Percentiles rank a stretch among this genome's conserved stretches.
These are phyloP conservation scores for Myotis brandtii DNA, from an alignment of 2,113 vertebrate genomes.

Conservation along the genomic window DNA sequence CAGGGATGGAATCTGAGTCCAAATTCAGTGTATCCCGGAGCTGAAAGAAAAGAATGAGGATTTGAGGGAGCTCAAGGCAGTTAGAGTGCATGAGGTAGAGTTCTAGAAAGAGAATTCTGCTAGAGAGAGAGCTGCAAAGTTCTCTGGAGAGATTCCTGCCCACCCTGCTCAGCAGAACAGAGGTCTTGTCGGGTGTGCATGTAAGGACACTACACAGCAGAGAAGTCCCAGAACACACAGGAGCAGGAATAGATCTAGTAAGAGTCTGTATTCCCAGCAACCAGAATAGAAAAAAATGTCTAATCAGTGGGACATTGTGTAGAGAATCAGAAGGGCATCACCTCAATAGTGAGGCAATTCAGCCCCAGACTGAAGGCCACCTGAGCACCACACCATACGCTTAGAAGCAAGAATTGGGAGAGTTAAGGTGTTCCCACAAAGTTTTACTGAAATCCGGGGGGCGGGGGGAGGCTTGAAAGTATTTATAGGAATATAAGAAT, in stretches of 20 bases:
- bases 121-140: background rate
- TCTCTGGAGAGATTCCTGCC: accelerated
- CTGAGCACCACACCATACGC: no score
- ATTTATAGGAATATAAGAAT: background rate
- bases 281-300: background rate
- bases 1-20: background rate
- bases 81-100: background rate
- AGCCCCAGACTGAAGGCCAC: background rate
- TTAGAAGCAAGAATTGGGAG: background rate
- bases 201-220: no score
- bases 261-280: background rate
- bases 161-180: background rate
- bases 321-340: background rate
- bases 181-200: accelerated
- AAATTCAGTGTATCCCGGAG: background rate
- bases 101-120: background rate
- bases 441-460: background rate
- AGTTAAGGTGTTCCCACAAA: background rate
- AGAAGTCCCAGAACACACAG: background rate
- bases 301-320: background rate
- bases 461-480: background rate
- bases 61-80: background rate
- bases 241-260: background rate
- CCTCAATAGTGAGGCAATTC: no score
- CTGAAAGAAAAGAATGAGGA: background rate